Evolutionary conservation across 1,140 invertebrate genomes (phyloP).

Genomic region (Platyscapa corneri): DNA sequence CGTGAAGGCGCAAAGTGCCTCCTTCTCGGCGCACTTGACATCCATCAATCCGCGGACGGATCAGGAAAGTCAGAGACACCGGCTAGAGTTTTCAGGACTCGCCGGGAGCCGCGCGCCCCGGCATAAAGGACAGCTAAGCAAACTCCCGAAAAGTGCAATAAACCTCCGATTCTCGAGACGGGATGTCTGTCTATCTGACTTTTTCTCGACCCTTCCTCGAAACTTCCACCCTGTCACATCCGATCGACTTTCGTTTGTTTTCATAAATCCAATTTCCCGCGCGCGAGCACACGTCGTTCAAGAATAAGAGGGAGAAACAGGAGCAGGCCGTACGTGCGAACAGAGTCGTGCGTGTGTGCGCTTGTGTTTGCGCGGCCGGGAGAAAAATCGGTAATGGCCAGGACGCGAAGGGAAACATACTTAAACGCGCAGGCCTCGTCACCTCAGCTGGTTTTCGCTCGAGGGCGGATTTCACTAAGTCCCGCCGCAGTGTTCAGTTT

Average conservation of each 20-base stretch:
- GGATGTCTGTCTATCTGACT: conserved; percentile 12
- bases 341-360: neutral
- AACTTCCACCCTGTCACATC: conserved; percentile 41
- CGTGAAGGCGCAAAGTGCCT: neutral
- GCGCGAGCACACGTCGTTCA: neutral
- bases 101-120: too few species aligned
- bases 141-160: conserved; percentile 46
- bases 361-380: neutral
- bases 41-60: conserved; percentile 35
- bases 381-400: conserved; percentile 42
- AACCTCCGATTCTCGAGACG: conserved; percentile 27
- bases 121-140: neutral
- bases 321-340: neutral
- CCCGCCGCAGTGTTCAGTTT: too few species aligned
- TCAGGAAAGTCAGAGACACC: neutral
- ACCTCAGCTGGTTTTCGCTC: too few species aligned
- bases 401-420: conserved; percentile 44
- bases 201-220: neutral
- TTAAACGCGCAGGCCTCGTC: neutral
- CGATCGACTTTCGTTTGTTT: conserved; percentile 53
- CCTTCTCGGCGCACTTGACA: neutral
- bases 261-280: conserved; percentile 53
- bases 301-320: neutral
- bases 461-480: too few species aligned
- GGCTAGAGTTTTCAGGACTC: neutral